phyloP scores from a whole-genome alignment of 1,140 invertebrate genomes.

The Oedothorax gibbosus region DNA sequence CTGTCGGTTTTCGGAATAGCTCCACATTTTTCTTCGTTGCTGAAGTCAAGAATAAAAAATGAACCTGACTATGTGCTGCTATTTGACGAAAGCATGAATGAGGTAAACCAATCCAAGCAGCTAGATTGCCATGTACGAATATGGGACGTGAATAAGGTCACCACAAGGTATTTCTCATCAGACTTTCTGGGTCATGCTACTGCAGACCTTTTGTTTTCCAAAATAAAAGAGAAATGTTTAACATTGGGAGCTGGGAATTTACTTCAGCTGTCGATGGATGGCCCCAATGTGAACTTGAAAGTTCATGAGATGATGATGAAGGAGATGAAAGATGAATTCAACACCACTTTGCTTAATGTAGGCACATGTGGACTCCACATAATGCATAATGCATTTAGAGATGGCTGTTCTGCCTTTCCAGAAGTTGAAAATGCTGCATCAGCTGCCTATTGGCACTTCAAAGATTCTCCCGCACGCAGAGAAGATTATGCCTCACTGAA shows the following conservation, averaged over 20 bases:
- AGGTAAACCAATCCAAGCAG: constrained; percentile 14
- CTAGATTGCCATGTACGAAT: constrained; percentile 30
- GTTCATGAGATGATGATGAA: background rate
- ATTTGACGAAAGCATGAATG: constrained; percentile 29
- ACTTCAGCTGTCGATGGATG: constrained; percentile 35
- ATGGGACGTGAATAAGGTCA: constrained; percentile 12
- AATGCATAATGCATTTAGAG: constrained; percentile 5
- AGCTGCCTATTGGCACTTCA: background rate
- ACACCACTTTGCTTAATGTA: constrained; percentile 1
- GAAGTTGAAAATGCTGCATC: background rate
- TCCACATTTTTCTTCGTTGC: constrained; percentile 20
- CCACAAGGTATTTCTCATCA: background rate
- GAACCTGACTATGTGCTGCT: constrained; percentile 2
- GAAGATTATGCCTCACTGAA: constrained; percentile 15
- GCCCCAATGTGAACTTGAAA: constrained; percentile 43
- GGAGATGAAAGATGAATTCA: background rate
- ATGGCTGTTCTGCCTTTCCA: background rate
- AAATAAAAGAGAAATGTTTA: background rate
- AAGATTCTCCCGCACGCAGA: constrained; percentile 19
- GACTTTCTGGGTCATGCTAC: constrained; percentile 39
- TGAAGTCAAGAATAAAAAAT: background rate
- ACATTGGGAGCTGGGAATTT: background rate
- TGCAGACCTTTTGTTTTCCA: background rate
- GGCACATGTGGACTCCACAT: constrained; percentile 32
- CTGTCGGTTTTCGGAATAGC: constrained; percentile 15